Evolutionary conservation across 2,113 vertebrate genomes (phyloP).

Genomic region (Struthidea cinerea): DNA sequence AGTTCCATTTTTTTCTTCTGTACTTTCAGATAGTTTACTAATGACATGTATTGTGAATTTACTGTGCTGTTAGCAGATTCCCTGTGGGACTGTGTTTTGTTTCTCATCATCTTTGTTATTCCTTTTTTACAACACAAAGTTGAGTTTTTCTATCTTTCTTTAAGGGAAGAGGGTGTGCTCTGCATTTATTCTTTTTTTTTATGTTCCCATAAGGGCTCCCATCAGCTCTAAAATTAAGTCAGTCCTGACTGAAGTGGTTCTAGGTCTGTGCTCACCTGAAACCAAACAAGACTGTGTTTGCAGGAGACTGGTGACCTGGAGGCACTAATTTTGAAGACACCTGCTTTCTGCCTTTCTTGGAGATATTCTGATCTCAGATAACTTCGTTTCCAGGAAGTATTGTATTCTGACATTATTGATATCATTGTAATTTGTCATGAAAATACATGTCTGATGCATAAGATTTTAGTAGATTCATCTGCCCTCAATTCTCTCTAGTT

Average conservation of each 20-base stretch:
- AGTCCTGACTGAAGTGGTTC: not conserved
- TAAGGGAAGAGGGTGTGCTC: not conserved
- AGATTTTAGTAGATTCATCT: not conserved
- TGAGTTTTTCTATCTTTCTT: not conserved
- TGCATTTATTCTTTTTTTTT: not conserved
- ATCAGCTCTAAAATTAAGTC: not conserved
- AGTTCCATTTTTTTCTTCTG: not conserved
- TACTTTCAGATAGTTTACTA: conserved; percentile 39
- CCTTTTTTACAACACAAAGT: not conserved
- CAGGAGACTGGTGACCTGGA: not conserved
- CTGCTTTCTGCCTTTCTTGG: not conserved
- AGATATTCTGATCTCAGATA: not conserved
- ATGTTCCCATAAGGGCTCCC: not conserved
- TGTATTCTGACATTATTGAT: not conserved
- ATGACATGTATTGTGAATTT: conserved; percentile 23
- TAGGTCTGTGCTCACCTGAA: not conserved
- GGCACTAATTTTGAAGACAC: not conserved
- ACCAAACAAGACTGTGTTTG: not conserved
- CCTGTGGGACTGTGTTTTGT: not conserved
- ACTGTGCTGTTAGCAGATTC: not conserved
- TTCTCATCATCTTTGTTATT: not conserved
- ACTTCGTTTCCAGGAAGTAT: not conserved
- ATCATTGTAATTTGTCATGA: not conserved
- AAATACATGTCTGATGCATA: not conserved
- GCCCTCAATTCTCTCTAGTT: not conserved